phyloP scores from a whole-genome alignment of 2,113 vertebrate species.

The Tricholaema leucomelas region DNA sequence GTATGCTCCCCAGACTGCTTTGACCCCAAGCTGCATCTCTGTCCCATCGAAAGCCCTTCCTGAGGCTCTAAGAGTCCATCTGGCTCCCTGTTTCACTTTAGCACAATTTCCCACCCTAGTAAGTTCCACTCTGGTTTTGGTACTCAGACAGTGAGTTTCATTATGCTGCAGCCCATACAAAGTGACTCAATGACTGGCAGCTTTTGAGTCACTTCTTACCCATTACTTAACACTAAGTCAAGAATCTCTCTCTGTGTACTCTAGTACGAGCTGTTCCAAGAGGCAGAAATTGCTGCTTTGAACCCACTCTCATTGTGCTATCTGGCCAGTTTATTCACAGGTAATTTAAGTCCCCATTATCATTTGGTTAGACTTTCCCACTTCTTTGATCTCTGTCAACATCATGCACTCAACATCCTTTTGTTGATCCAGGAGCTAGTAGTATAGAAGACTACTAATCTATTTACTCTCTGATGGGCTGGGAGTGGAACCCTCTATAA shows the following conservation, averaged over 20 bases:
- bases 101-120: not conserved
- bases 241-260: conserved; percentile 14
- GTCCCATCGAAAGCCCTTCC: not conserved
- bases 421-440: conserved; percentile 27
- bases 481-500: not conserved
- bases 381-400: conserved; percentile 66
- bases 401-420: conserved; percentile 42
- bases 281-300: conserved; percentile 48
- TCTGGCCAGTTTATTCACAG: conserved; percentile 51
- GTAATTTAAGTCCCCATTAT: conserved; percentile 56
- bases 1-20: not conserved
- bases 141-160: not conserved
- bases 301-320: conserved; percentile 30
- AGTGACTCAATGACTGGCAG: not conserved
- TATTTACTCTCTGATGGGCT: conserved; percentile 31
- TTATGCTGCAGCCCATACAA: not conserved
- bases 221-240: not conserved
- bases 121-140: not conserved
- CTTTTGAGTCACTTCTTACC: not conserved
- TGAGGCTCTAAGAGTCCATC: not conserved
- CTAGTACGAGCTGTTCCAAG: conserved; percentile 28
- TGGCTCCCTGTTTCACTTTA: not conserved
- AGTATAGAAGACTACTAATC: not conserved
- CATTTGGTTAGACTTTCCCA: conserved; percentile 42
- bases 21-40: not conserved